Base-by-base conservation (phyloP, 2,113 vertebrate species). In the Callaeas wilsoni region DNA sequence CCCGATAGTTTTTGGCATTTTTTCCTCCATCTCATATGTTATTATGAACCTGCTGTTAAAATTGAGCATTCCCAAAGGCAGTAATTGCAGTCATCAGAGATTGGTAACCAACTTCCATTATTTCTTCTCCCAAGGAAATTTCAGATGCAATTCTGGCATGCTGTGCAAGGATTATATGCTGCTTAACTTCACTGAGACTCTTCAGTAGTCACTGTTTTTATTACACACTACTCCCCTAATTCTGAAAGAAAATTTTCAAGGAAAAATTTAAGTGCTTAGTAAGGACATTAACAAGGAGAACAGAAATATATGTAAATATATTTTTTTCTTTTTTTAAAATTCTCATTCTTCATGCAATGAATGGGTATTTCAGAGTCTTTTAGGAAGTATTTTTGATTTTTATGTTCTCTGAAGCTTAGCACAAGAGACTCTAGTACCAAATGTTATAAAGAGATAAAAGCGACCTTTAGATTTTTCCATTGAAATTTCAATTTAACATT, bases 1-100 rank as follows among this genome's bases (percentile, higher is more conserved):
- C 8, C 10, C 3, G 35, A 11, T 33, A 77, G 23, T 27, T 77
- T 47, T 41, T 2, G 10, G 6, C 1, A 2, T 18, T 15, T 15
- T 29, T 20, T n/a, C 19, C 25, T 82, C 7, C 4, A 33, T 52
- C 49, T 85, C 41, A 15, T 29, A 30, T 67, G 12, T 29, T 56
- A 35, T 25, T 17, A 13, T 52, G 33, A 84, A 16, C 44, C 18
- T 67, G 50, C 20, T 56, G 35, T 39, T 69, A 23, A 86, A 21
- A 32, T 39, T 92, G 32, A 70, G 11, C 46, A 53, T 77, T 78
- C 15, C 16, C n/a, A 74, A 47, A 84, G n/a, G 14, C 0, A 0
- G 22, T 35, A 68, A 39, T 80, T 1, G 0, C 35, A 33, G 16
- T 42, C 16, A 67, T 33, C 11, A 56, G n/a, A 29, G 30, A 50